Evolutionary conservation across 2,888 invertebrate species (phyloP).

Genomic region (Drepanosiphum platanoidis): DNA sequence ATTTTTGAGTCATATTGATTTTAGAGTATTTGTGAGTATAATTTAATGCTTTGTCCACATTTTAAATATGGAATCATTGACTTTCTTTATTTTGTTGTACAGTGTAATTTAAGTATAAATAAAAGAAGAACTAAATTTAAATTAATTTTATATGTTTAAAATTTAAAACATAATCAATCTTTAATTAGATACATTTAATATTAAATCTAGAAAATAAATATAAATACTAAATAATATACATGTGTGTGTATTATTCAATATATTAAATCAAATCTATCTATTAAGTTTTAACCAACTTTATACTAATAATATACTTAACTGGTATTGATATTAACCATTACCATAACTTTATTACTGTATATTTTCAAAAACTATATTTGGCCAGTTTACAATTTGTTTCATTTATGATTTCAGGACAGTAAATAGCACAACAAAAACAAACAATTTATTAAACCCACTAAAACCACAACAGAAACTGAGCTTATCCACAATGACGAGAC

Average conservation of each 20-base stretch:
- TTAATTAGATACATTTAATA: background rate
- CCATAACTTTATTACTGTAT: slow-evolving; percentile 24
- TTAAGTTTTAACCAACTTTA: slow-evolving; percentile 19
- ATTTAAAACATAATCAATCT: too few species aligned
- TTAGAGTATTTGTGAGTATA: background rate
- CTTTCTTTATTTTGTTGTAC: too few species aligned
- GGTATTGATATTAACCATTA: slow-evolving; percentile 12
- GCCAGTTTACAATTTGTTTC: slow-evolving; percentile 44
- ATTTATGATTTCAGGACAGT: slow-evolving; percentile 62
- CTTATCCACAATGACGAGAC: slow-evolving; percentile 52
- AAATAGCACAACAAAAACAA: slow-evolving; percentile 52
- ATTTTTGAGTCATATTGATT: background rate
- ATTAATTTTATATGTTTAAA: too few species aligned
- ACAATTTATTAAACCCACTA: slow-evolving; percentile 55
- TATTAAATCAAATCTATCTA: background rate
- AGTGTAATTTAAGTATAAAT: too few species aligned
- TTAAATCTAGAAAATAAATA: background rate
- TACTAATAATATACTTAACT: slow-evolving; percentile 48
- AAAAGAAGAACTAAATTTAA: too few species aligned
- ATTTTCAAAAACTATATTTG: slow-evolving; percentile 6
- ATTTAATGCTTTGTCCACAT: background rate
- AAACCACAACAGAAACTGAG: slow-evolving; percentile 54
- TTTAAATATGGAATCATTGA: background rate
- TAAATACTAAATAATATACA: background rate
- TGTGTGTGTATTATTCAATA: background rate